phyloP scores from a whole-genome alignment of 2,797 vertebrate species.

The Hydrocynus forskahlii region DNA sequence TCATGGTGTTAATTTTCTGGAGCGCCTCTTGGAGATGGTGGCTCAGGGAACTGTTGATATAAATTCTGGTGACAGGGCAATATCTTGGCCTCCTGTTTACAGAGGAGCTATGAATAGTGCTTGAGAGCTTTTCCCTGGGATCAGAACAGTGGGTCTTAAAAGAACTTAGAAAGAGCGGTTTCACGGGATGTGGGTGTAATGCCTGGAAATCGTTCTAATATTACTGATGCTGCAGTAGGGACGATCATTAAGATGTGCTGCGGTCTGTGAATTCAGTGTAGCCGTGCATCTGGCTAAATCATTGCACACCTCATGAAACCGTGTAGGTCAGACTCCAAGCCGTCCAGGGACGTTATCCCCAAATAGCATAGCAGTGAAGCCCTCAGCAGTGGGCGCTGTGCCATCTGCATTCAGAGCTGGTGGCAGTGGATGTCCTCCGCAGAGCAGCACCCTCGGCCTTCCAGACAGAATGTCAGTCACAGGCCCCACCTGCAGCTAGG shows the following conservation, averaged over 20 bases:
- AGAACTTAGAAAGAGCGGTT: conserved; percentile 32
- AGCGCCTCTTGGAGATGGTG: conserved; percentile 18
- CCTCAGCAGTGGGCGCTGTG: conserved; percentile 56
- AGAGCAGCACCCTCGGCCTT: conserved; percentile 45
- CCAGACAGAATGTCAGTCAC: conserved; percentile 27
- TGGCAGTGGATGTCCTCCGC: conserved; percentile 69
- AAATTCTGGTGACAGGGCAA: conserved; percentile 33
- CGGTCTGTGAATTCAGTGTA: conserved; percentile 7
- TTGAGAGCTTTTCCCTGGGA: conserved; percentile 19
- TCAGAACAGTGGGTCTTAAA: conserved; percentile 11
- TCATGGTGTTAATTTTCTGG: conserved; percentile 53
- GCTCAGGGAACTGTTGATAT: conserved; percentile 44
- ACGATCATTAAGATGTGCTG: conserved; percentile 11
- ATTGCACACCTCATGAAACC: conserved; percentile 17
- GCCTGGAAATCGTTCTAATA: conserved; percentile 31
- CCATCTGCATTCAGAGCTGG: conserved; percentile 58
- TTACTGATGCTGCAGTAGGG: conserved; percentile 1
- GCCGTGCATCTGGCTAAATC: conserved; percentile 22
- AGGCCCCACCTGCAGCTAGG: conserved; percentile 4
- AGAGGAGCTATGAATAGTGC: background rate
- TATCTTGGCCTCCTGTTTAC: conserved; percentile 24
- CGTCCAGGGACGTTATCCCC: conserved; percentile 48
- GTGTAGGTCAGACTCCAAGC: conserved; percentile 47
- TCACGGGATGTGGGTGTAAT: conserved; percentile 5
- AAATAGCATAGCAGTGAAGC: conserved; percentile 48